Evolutionary conservation across 2,888 invertebrate genomes (phyloP).

Genomic region (Graphium colonna): DNA sequence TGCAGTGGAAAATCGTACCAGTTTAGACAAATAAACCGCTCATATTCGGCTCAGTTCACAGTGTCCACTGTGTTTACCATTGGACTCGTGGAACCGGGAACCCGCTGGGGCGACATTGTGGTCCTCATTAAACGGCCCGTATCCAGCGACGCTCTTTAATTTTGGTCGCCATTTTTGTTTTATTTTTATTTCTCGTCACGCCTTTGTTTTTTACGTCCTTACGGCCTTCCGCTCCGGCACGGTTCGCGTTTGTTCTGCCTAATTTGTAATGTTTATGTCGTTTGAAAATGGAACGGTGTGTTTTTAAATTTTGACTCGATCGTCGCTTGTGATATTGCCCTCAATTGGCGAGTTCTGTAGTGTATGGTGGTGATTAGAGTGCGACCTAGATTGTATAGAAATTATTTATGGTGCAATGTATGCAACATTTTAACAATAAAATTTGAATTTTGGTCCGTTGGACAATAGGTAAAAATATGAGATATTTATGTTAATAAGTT

Average conservation of each 20-base stretch:
- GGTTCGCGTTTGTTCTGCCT: neutral
- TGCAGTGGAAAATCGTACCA: slow-evolving; percentile 3
- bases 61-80: slow-evolving; percentile 14
- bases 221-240: neutral
- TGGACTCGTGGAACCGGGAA: slow-evolving; percentile 46
- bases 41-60: slow-evolving; percentile 2
- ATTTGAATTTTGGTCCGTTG: too few relatives aligned
- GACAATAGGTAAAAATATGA: too few relatives aligned
- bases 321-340: too few relatives aligned
- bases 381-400: too few relatives aligned
- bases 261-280: slow-evolving; percentile 5
- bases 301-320: neutral
- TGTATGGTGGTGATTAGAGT: too few relatives aligned
- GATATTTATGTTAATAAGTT: too few relatives aligned
- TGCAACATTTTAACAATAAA: too few relatives aligned
- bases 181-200: too few relatives aligned
- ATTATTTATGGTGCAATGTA: too few relatives aligned
- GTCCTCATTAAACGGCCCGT: slow-evolving; percentile 37
- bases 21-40: neutral
- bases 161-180: neutral
- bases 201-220: too few relatives aligned
- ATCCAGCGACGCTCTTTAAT: slow-evolving; percentile 19
- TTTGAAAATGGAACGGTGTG: neutral
- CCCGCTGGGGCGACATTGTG: slow-evolving; percentile 48
- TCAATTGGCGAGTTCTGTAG: too few relatives aligned